These are phyloP conservation scores for Phrynocephalus vlangalii DNA, from an alignment of 2,797 vertebrate genomes.

Conservation along the genomic window DNA sequence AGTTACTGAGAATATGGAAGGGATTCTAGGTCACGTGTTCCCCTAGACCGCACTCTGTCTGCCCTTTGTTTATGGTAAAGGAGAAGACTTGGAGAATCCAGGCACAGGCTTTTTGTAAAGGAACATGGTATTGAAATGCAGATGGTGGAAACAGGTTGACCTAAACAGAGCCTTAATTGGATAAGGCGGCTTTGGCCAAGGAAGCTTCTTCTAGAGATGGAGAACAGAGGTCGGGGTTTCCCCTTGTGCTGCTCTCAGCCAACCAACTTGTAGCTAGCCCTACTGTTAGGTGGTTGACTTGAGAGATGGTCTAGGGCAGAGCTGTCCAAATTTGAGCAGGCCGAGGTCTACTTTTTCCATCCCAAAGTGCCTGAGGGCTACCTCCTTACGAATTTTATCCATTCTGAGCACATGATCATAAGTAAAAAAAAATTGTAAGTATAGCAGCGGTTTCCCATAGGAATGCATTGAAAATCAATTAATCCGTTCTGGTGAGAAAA, in stretches of 20 bases:
- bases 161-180: conserved; percentile 43
- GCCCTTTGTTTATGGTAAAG: conserved; percentile 60
- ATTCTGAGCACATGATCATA: too few species aligned
- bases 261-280: too few species aligned
- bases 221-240: rapidly evolving
- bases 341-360: too few species aligned
- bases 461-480: too few species aligned
- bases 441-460: too few species aligned
- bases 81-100: conserved; percentile 61
- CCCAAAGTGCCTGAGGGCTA: too few species aligned
- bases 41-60: conserved; percentile 64
- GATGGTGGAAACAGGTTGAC: conserved; percentile 22
- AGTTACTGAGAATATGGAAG: conserved; percentile 51
- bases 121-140: conserved; percentile 53
- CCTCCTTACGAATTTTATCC: too few species aligned
- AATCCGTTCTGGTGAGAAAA: too few species aligned
- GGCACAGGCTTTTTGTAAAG: conserved; percentile 51
- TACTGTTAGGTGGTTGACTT: background rate
- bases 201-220: background rate
- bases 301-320: too few species aligned
- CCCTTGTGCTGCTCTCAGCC: rapidly evolving
- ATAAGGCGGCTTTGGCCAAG: conserved; percentile 29
- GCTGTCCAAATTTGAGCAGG: too few species aligned
- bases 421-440: too few species aligned
- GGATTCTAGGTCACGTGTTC: conserved; percentile 68